Evolutionary conservation across 2,797 vertebrate genomes (phyloP).

Genomic region (Knipowitschia caucasica): DNA sequence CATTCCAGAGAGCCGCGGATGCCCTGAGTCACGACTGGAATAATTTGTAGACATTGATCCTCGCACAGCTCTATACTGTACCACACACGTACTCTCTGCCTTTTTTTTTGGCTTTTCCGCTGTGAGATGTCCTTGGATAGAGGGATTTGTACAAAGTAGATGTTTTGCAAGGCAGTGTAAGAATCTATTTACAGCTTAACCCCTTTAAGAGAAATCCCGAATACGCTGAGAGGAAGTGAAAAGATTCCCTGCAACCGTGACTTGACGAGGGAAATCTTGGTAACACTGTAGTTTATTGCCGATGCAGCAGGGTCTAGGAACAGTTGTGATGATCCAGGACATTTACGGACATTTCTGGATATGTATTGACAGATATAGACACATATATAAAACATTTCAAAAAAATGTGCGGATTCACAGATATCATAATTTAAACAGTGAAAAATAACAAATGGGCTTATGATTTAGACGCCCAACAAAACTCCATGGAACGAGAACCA

Average conservation of each 20-base stretch:
- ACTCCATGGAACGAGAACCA: too few relatives aligned
- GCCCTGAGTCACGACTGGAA: conserved; percentile 32
- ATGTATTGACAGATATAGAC: too few relatives aligned
- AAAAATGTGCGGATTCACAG: too few relatives aligned
- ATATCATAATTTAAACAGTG: too few relatives aligned
- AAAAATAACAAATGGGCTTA: too few relatives aligned
- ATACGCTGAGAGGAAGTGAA: background rate
- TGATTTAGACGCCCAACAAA: too few relatives aligned
- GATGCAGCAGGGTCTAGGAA: too few relatives aligned
- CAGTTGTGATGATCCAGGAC: too few relatives aligned
- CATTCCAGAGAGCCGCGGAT: conserved; percentile 25
- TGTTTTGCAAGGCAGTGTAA: background rate
- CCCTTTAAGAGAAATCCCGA: background rate
- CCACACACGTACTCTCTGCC: conserved; percentile 3
- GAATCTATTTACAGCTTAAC: background rate
- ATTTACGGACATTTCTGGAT: too few relatives aligned
- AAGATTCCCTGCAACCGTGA: too few relatives aligned
- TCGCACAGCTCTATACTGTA: conserved; percentile 6
- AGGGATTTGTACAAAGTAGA: background rate
- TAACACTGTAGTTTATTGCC: too few relatives aligned
- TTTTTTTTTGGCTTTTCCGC: background rate
- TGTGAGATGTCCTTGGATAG: background rate
- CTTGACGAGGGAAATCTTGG: background rate
- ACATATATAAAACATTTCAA: too few relatives aligned
- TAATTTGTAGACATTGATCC: conserved; percentile 48